A percentile compares a stretch with the other conserved stretches of the same genome.
Evolutionary conservation across 2,888 invertebrate genomes (phyloP).

Genomic region (Achlya flavicornis): DNA sequence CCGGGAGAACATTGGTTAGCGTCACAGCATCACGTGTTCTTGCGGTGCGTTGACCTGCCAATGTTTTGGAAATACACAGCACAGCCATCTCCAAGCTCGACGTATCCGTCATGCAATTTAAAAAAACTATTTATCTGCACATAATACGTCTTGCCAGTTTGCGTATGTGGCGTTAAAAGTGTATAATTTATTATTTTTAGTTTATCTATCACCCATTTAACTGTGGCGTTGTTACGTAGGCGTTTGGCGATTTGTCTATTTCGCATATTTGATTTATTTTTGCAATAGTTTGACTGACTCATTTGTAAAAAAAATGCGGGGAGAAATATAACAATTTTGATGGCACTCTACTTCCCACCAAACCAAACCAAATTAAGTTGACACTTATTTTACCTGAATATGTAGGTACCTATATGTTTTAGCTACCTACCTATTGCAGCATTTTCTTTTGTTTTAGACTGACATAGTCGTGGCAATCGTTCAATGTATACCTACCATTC

Average conservation of each 20-base stretch:
- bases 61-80: constrained; percentile 75
- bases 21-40: constrained; percentile 75
- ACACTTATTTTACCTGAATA: neutral
- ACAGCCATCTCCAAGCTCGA: constrained; percentile 45
- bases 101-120: constrained; percentile 54
- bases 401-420: neutral
- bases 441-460: neutral
- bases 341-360: neutral
- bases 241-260: constrained; percentile 50
- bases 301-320: neutral
- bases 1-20: constrained; percentile 48
- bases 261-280: constrained; percentile 41
- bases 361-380: neutral
- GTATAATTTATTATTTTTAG: constrained; percentile 49
- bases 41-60: constrained; percentile 71
- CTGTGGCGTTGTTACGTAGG: constrained; percentile 39
- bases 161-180: constrained; percentile 33
- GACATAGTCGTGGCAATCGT: constrained; percentile 1
- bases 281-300: constrained; percentile 11
- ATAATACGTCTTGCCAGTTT: constrained; percentile 36
- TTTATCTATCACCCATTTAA: constrained; percentile 43
- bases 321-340: neutral
- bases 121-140: constrained; percentile 56
- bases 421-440: neutral
- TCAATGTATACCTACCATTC: constrained; percentile 4